A percentile compares a stretch with the other conserved stretches of the same genome.
These are phyloP conservation scores for Intoshia linei DNA, from an alignment of 1,140 invertebrate species.

Conservation along the genomic window DNA sequence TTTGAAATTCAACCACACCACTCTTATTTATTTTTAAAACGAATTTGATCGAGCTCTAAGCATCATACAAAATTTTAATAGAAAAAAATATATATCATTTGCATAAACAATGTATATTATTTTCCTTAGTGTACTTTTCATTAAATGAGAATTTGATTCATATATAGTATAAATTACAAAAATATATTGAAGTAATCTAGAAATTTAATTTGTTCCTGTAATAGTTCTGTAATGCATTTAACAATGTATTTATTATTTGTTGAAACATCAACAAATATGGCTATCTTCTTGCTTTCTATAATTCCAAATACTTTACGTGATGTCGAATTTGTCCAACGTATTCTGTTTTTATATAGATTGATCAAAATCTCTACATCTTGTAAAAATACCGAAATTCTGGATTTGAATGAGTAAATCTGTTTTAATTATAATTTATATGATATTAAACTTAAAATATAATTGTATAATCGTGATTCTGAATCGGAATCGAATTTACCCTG, in stretches of 20 bases:
- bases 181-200: background rate
- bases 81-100: background rate
- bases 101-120: background rate
- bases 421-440: no score
- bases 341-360: conserved; percentile 12
- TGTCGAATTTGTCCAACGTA: conserved; percentile 20
- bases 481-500: no score
- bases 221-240: background rate
- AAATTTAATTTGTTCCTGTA: background rate
- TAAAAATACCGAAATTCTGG: no score
- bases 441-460: no score
- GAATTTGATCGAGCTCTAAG: no score
- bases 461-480: no score
- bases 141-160: background rate
- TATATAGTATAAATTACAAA: background rate
- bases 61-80: no score
- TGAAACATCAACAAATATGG: conserved; percentile 19
- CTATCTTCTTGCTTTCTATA: conserved; percentile 15
- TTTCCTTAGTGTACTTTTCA: background rate
- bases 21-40: no score
- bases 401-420: no score
- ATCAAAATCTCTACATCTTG: no score
- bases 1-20: no score
- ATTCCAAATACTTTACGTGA: conserved; percentile 20
- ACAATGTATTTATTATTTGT: no score